Conservation (phyloP, 2,113 vertebrate species). For the Stercorarius parasiticus region DNA sequence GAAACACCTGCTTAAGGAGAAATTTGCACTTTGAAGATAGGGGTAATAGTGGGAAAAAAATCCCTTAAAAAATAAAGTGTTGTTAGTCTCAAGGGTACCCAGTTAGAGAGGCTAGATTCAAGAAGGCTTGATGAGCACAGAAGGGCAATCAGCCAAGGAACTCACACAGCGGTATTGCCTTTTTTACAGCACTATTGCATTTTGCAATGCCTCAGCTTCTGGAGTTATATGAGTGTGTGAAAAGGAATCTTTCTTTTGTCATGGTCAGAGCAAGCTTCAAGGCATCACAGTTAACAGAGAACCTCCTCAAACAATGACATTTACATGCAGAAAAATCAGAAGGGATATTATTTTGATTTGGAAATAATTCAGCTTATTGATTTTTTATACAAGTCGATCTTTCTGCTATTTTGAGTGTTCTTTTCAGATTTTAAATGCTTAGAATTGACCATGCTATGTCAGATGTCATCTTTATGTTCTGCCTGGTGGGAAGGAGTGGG, state of each 20-base stretch:
- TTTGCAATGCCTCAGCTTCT: neutral
- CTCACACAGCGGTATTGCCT: neutral
- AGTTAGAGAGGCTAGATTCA: neutral
- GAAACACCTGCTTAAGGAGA: neutral
- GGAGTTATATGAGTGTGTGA: neutral
- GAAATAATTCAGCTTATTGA: neutral
- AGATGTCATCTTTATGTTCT: neutral
- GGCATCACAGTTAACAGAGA: neutral
- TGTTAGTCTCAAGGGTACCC: neutral
- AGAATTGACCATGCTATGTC: neutral
- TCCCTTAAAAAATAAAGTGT: neutral
- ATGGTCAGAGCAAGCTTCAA: neutral
- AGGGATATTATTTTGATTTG: neutral
- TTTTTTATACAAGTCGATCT: neutral
- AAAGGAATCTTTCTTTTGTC: neutral
- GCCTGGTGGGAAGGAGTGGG: neutral
- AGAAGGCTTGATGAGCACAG: neutral
- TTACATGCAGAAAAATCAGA: neutral
- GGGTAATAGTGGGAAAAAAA: neutral
- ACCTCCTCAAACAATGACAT: neutral
- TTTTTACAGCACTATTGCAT: neutral
- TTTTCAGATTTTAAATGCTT: neutral
- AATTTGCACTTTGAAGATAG: conserved; percentile 19
- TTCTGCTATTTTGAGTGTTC: neutral
- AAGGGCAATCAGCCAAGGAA: neutral